Percentiles rank a stretch among this genome's conserved stretches.
phyloP scores from a whole-genome alignment of 2,113 vertebrate genomes.

The Ciconia maguari region DNA sequence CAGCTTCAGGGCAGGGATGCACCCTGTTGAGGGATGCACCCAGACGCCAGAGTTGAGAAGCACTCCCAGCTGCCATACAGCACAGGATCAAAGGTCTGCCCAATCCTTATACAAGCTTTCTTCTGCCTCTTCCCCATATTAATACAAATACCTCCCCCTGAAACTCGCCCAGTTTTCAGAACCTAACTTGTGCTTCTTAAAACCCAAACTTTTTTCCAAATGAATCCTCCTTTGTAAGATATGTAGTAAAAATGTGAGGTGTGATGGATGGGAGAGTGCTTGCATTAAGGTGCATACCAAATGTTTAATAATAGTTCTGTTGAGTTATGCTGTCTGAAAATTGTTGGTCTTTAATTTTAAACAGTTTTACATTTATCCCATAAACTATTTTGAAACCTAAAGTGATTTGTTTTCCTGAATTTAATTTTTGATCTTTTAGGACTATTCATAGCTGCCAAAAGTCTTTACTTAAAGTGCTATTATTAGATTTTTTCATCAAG shows the following conservation, averaged over 20 bases:
- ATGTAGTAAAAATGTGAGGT: rapidly evolving
- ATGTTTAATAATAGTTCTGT: neutral
- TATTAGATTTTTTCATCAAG: neutral
- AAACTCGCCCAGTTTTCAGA: neutral
- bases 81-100: neutral
- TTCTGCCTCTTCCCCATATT: neutral
- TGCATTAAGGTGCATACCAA: neutral
- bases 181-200: neutral
- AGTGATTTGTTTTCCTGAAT: neutral
- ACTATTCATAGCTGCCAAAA: neutral
- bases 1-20: neutral
- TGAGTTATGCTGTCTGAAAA: neutral
- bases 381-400: neutral
- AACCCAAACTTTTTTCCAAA: neutral
- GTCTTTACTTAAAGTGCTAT: neutral
- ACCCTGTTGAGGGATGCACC: neutral
- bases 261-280: neutral
- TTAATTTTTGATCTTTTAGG: neutral
- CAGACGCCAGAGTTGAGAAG: rapidly evolving
- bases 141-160: too few species aligned
- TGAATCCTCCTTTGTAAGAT: neutral
- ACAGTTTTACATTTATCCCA: neutral
- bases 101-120: rapidly evolving
- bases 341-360: neutral
- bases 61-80: rapidly evolving